Evolutionary conservation across 2,888 invertebrate species (phyloP).

Genomic region (Cryptophagus acutangulus): DNA sequence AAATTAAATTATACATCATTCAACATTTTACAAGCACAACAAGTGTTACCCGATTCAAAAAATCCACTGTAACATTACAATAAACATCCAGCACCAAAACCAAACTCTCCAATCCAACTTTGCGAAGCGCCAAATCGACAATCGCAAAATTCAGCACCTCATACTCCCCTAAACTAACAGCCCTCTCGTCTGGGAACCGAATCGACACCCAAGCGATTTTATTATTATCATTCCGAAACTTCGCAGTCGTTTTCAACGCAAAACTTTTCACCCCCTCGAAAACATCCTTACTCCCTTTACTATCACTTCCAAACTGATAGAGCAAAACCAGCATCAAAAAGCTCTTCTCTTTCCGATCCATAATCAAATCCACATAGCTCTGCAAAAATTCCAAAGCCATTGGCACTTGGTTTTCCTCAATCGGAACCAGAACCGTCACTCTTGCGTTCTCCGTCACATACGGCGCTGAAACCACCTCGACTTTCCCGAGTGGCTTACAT

Average conservation of each 20-base stretch:
- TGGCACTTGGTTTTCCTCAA: constrained; percentile 54
- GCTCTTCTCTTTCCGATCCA: constrained; percentile 74
- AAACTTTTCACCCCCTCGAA: constrained; percentile 56
- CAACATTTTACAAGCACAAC: constrained; percentile 28
- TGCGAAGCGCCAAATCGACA: constrained; percentile 63
- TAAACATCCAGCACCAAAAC: constrained; percentile 63
- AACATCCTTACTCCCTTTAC: constrained; percentile 53
- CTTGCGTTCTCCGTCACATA: constrained; percentile 93
- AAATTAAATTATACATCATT: constrained; percentile 11
- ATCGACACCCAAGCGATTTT: constrained; percentile 68
- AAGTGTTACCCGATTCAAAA: constrained; percentile 82
- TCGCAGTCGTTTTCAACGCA: constrained; percentile 58
- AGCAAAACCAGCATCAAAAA: constrained; percentile 70
- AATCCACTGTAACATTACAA: constrained; percentile 72
- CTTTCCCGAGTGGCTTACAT: constrained; percentile 77
- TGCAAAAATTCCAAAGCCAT: constrained; percentile 64
- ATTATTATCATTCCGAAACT: constrained; percentile 63
- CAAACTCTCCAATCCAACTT: constrained; percentile 68
- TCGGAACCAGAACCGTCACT: constrained; percentile 70
- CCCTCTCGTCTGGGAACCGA: constrained; percentile 52
- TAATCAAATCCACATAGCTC: constrained; percentile 57
- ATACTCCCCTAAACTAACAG: constrained; percentile 23
- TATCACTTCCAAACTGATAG: constrained; percentile 58
- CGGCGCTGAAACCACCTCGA: constrained; percentile 86
- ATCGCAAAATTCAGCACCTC: constrained; percentile 52